Percentiles rank a stretch among this genome's conserved stretches.
These are phyloP conservation scores for Hyphantria cunea DNA, from an alignment of 1,140 invertebrate genomes.

Conservation along the genomic window DNA sequence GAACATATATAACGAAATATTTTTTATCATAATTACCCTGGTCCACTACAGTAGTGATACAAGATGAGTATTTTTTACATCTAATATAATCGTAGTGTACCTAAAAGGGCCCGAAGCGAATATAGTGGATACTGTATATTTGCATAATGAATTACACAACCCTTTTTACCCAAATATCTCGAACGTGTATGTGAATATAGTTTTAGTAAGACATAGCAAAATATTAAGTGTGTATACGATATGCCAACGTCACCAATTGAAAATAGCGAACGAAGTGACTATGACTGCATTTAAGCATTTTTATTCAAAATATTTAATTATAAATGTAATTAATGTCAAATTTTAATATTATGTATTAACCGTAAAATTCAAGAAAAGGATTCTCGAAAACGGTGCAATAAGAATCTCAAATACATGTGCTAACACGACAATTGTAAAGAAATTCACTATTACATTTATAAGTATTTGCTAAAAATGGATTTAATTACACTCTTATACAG, in stretches of 20 bases:
- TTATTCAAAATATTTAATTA: conserved; percentile 36
- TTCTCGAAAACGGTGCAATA: conserved; percentile 69
- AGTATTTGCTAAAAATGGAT: conserved; percentile 74
- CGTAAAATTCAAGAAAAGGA: conserved; percentile 54
- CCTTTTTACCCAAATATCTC: conserved; percentile 69
- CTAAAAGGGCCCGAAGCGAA: conserved; percentile 52
- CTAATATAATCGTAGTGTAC: conserved; percentile 36
- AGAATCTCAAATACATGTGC: conserved; percentile 72
- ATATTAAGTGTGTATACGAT: conserved; percentile 41
- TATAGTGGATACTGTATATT: conserved; percentile 68
- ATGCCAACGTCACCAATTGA: conserved; percentile 14
- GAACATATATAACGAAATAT: conserved; percentile 41
- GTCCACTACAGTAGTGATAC: conserved; percentile 46
- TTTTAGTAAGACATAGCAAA: conserved; percentile 53
- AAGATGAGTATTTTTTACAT: conserved; percentile 33
- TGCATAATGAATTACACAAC: conserved; percentile 75
- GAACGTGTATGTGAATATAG: conserved; percentile 56
- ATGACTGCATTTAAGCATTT: conserved; percentile 35
- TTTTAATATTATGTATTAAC: conserved; percentile 22
- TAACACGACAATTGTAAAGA: conserved; percentile 66
- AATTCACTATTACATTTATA: conserved; percentile 74
- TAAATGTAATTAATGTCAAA: conserved; percentile 25
- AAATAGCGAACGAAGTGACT: conserved; percentile 13
- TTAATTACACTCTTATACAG: conserved; percentile 74
- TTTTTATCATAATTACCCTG: conserved; percentile 52